Conservation (phyloP, 2,113 vertebrate species). For the Propithecus coquereli region DNA sequence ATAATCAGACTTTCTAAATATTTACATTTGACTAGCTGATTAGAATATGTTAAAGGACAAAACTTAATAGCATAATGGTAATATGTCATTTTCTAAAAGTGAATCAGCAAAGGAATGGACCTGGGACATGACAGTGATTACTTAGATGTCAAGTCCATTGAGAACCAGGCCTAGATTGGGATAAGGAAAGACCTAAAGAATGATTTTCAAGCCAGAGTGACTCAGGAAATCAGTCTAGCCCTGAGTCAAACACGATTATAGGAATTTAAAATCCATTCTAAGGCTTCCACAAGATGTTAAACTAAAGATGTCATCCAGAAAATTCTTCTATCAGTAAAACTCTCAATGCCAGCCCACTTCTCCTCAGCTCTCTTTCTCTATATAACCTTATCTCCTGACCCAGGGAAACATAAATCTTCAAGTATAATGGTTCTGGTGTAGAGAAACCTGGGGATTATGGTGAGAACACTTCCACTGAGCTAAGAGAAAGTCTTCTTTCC, state of each 20-base stretch:
- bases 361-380: neutral
- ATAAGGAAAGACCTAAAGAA: neutral
- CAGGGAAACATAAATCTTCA: neutral
- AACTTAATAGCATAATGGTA: neutral
- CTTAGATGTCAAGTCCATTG: neutral
- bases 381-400: neutral
- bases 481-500: neutral
- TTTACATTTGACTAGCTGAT: conserved; percentile 10
- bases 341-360: neutral
- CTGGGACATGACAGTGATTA: neutral
- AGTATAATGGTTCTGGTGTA: neutral
- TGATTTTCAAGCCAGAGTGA: neutral
- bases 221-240: neutral
- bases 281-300: neutral
- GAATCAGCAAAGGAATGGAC: neutral
- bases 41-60: conserved; percentile 1
- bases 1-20: neutral
- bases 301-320: neutral
- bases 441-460: neutral
- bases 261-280: neutral
- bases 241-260: neutral
- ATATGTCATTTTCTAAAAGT: conserved; percentile 35
- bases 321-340: neutral
- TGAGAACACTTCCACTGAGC: neutral
- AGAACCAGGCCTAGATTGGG: neutral